Base-by-base conservation (phyloP, 2,113 vertebrate species). In the mouse (Mus musculus) region DNA sequence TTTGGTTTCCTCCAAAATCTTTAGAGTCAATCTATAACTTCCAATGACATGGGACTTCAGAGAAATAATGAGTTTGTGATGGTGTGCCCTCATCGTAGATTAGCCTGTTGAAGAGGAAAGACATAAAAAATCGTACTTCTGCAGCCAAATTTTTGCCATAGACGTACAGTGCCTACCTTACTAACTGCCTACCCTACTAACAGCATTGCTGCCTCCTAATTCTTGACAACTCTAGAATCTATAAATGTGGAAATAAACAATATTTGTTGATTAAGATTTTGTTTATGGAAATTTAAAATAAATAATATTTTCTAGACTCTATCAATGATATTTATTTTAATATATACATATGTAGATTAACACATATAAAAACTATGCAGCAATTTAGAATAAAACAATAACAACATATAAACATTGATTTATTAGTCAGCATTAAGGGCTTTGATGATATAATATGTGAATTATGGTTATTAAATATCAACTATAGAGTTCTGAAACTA, bases 201-300 rank as follows among this genome's bases (percentile, higher is more conserved):
- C 5, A 63, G 0, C 8, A 4, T 7, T 71, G 36, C 3, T 24
- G n/a, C 0, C 1, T 28, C 26, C 7, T 67, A 73, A 28, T 39
- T 54, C 6, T 71, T 71, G 4, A 61, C 42, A 0, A n/a, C 89
- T 20, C 7, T 8, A 46, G 14, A 24, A n/a, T 54, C 24, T 5
- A 46, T 24, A 93, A 46, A 1, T 42, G 24, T 26, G 22, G 69
- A 49, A 49, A 49, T 13, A 73, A n/a, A 26, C 9, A 52, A 8
- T 42, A 33, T 16, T 61, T 36, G 2, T 19, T 59, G 0, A 82
- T 39, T 82, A 39, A 82, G 12, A 63, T 42, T 24, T 24, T 39
- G 7, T 17, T 13, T 42, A 36, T 12, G 3, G 10, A 54, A 30
- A 95, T 49, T 46, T 73, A 56, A 69, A 76, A 4, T 89, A 24